Conservation (phyloP, 2,797 vertebrate genomes). For the Meda fulgida region DNA sequence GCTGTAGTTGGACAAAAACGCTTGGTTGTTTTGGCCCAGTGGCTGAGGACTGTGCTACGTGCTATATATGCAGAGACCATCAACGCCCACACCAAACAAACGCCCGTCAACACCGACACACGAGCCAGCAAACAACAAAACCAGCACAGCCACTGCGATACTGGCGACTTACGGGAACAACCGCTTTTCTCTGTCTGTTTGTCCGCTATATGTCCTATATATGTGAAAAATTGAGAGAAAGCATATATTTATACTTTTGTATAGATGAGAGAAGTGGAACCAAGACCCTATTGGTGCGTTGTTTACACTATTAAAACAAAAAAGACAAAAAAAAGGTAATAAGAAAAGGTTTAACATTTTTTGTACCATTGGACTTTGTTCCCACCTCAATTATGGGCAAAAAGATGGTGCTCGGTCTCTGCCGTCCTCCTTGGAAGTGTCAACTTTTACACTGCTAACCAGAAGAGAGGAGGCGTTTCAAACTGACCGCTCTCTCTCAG, state of each 20-base stretch:
- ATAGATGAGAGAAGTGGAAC: slow-evolving; percentile 85
- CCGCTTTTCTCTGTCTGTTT: slow-evolving; percentile 69
- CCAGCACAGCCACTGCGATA: slow-evolving; percentile 80
- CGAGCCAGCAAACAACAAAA: slow-evolving; percentile 77
- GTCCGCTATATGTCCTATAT: slow-evolving; percentile 78
- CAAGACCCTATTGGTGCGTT: slow-evolving; percentile 92
- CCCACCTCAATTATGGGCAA: slow-evolving; percentile 62
- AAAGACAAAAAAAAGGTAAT: slow-evolving; percentile 54
- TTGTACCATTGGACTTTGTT: slow-evolving; percentile 65
- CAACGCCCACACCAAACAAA: slow-evolving; percentile 79
- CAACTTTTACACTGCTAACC: slow-evolving; percentile 46
- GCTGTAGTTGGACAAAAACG: slow-evolving; percentile 87
- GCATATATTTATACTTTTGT: slow-evolving; percentile 98
- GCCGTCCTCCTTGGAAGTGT: slow-evolving; percentile 42
- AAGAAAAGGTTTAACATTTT: slow-evolving; percentile 74
- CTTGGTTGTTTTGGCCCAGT: slow-evolving; percentile 75
- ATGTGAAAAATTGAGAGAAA: slow-evolving; percentile 83
- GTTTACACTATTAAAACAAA: slow-evolving; percentile 82
- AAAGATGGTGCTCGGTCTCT: slow-evolving; percentile 41
- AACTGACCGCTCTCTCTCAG: slow-evolving; percentile 62
- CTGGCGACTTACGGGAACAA: slow-evolving; percentile 74
- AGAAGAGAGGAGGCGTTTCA: slow-evolving; percentile 53
- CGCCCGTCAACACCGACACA: slow-evolving; percentile 67
- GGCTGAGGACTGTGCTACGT: slow-evolving; percentile 74
- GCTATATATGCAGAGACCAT: slow-evolving; percentile 91